phyloP scores from a whole-genome alignment of 2,113 vertebrate species.

The Centropristis striata region DNA sequence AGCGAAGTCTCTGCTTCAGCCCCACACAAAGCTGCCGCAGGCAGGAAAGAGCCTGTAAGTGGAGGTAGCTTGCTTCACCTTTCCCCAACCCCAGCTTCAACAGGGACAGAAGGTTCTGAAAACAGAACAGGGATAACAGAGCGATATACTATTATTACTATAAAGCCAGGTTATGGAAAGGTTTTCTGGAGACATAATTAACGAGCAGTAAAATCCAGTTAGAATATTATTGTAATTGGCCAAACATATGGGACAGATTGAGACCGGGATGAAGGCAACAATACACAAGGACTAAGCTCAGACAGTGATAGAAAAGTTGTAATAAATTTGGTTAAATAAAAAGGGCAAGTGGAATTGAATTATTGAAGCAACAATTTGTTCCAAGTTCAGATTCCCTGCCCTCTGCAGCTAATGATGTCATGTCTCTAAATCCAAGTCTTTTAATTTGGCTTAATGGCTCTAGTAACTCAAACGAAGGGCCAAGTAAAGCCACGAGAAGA shows the following conservation, averaged over 20 bases:
- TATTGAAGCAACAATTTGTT: slow-evolving; percentile 74
- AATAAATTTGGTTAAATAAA: slow-evolving; percentile 67
- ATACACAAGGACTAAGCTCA: slow-evolving; percentile 9
- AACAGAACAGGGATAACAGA: slow-evolving; percentile 31
- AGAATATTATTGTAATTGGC: slow-evolving; percentile 3
- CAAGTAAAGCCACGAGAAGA: slow-evolving; percentile 51
- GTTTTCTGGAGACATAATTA: slow-evolving; percentile 7
- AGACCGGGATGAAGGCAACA: slow-evolving; percentile 2
- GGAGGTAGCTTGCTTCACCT: slow-evolving; percentile 86
- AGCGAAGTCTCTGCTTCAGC: slow-evolving; percentile 91
- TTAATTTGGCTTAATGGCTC: slow-evolving; percentile 69
- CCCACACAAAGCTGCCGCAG: slow-evolving; percentile 90
- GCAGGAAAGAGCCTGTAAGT: slow-evolving; percentile 89
- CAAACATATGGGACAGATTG: slow-evolving; percentile 14
- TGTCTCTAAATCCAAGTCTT: slow-evolving; percentile 66
- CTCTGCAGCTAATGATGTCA: slow-evolving; percentile 67
- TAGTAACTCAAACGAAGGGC: slow-evolving; percentile 46
- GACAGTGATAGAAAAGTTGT: slow-evolving; percentile 53
- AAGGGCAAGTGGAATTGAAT: slow-evolving; percentile 72
- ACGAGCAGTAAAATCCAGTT: slow-evolving; percentile 16
- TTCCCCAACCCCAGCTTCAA: slow-evolving; percentile 87
- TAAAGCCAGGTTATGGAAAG: slow-evolving; percentile 9
- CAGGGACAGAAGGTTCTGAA: slow-evolving; percentile 92
- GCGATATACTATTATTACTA: background rate
- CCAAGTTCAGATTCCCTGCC: slow-evolving; percentile 65